phyloP scores from a whole-genome alignment of 1,140 invertebrate genomes.

The Aphaenogaster ashmeadi region DNA sequence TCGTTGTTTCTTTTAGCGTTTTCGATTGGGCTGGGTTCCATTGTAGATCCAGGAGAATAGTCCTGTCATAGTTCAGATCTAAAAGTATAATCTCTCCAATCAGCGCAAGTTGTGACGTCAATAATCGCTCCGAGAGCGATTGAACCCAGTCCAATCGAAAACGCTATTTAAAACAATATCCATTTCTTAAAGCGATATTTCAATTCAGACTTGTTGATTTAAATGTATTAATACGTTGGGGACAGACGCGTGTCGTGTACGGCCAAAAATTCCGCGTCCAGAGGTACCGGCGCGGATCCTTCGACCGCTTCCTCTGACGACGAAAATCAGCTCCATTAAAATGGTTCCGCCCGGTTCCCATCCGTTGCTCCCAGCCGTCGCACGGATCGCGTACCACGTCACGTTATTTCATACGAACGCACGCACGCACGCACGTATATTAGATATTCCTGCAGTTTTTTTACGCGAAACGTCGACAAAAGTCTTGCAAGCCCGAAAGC shows the following conservation, averaged over 20 bases:
- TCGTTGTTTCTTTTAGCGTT: too few species aligned
- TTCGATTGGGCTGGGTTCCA: too few species aligned
- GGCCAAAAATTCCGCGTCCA: neutral
- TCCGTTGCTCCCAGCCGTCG: slow-evolving; percentile 82
- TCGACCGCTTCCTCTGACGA: slow-evolving; percentile 68
- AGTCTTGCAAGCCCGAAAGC: neutral
- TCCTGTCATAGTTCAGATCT: too few species aligned
- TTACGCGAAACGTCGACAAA: neutral
- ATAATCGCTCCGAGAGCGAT: too few species aligned
- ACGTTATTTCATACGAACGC: slow-evolving; percentile 61
- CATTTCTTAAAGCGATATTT: neutral
- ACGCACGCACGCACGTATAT: slow-evolving; percentile 25
- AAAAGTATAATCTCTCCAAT: too few species aligned
- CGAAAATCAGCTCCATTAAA: slow-evolving; percentile 80
- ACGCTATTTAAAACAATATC: neutral
- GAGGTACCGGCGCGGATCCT: slow-evolving; percentile 1
- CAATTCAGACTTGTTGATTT: neutral
- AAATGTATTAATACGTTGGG: neutral
- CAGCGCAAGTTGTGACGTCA: too few species aligned
- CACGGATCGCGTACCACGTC: slow-evolving; percentile 81
- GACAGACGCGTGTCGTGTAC: neutral
- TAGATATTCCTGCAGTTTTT: neutral
- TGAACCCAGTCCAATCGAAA: too few species aligned
- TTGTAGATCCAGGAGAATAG: too few species aligned
- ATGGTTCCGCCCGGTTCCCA: slow-evolving; percentile 81